A percentile compares a stretch with the other conserved stretches of the same genome.
phyloP scores from a whole-genome alignment of 2,888 invertebrate genomes.

The Drosophila anomelani region DNA sequence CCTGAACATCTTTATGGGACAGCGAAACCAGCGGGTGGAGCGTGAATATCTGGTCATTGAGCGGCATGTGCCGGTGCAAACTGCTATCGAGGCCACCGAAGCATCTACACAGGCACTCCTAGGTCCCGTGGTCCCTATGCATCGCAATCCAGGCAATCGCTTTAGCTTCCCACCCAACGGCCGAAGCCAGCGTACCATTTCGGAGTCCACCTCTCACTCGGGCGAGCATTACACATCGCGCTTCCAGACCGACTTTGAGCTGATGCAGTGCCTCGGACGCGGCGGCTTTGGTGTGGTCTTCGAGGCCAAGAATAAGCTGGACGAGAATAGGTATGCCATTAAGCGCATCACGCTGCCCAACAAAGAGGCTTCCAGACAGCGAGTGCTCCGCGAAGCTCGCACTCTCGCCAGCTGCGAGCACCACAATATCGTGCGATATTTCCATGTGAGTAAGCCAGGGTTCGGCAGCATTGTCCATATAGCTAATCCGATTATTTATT shows the following conservation, averaged over 20 bases:
- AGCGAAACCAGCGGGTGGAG: slow-evolving; percentile 78
- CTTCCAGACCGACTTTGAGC: slow-evolving; percentile 93
- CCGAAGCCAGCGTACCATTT: slow-evolving; percentile 59
- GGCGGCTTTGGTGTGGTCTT: slow-evolving; percentile 99
- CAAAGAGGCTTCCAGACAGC: slow-evolving; percentile 92
- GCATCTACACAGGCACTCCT: slow-evolving; percentile 77
- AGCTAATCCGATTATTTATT: slow-evolving; percentile 2
- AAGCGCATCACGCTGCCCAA: slow-evolving; percentile 96
- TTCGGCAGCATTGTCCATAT: neutral
- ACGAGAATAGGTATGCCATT: slow-evolving; percentile 97
- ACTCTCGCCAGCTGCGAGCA: slow-evolving; percentile 98
- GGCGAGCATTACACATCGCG: slow-evolving; percentile 86
- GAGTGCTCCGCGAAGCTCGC: slow-evolving; percentile 97
- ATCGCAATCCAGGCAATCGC: slow-evolving; percentile 39
- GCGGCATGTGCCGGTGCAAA: slow-evolving; percentile 83
- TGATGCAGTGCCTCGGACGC: slow-evolving; percentile 91
- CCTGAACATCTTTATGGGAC: slow-evolving; percentile 88
- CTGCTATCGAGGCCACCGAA: slow-evolving; percentile 83
- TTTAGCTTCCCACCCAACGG: slow-evolving; percentile 40
- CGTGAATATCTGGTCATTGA: slow-evolving; percentile 84
- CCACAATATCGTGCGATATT: slow-evolving; percentile 96
- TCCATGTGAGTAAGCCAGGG: slow-evolving; percentile 70
- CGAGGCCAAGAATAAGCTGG: slow-evolving; percentile 96
- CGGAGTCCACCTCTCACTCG: slow-evolving; percentile 80
- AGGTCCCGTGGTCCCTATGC: slow-evolving; percentile 64